Conservation (phyloP, 1,140 invertebrate genomes). For the Caenorhabditis brenneri region DNA sequence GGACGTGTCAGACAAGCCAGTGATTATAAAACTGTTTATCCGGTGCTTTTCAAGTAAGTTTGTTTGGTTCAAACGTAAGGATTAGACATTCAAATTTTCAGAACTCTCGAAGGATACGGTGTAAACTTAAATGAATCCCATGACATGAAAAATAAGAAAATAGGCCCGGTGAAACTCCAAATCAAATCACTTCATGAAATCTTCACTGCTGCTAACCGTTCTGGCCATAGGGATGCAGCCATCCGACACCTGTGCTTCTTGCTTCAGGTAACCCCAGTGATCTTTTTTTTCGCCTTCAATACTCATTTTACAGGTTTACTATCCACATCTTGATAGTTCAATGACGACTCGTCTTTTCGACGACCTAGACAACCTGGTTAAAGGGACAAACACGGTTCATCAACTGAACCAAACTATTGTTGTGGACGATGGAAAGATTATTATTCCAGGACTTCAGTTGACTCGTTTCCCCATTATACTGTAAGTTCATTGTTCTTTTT, state of each 20-base stretch:
- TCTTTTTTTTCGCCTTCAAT: neutral
- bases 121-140: conserved; percentile 46
- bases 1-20: conserved; percentile 54
- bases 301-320: conserved; percentile 63
- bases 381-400: conserved; percentile 51
- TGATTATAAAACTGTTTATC: conserved; percentile 66
- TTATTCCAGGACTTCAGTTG: conserved; percentile 66
- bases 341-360: conserved; percentile 62
- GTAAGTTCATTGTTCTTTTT: conserved; percentile 52
- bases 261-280: conserved; percentile 59
- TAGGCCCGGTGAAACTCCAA: conserved; percentile 60
- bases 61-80: too few relatives aligned
- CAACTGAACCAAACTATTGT: conserved; percentile 60
- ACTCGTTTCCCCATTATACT: conserved; percentile 65
- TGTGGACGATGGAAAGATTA: conserved; percentile 62
- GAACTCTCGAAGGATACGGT: conserved; percentile 65
- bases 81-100: too few relatives aligned
- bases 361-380: conserved; percentile 62
- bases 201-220: conserved; percentile 66
- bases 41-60: conserved; percentile 61
- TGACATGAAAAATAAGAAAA: conserved; percentile 33
- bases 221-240: conserved; percentile 63
- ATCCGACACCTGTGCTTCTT: conserved; percentile 69
- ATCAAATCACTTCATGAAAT: conserved; percentile 70
- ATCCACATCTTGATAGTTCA: conserved; percentile 62